Evolutionary conservation across 2,113 vertebrate genomes (phyloP), one percentile per base, ranked within the genome.

Genomic region (Macquaria ambigua): DNA sequence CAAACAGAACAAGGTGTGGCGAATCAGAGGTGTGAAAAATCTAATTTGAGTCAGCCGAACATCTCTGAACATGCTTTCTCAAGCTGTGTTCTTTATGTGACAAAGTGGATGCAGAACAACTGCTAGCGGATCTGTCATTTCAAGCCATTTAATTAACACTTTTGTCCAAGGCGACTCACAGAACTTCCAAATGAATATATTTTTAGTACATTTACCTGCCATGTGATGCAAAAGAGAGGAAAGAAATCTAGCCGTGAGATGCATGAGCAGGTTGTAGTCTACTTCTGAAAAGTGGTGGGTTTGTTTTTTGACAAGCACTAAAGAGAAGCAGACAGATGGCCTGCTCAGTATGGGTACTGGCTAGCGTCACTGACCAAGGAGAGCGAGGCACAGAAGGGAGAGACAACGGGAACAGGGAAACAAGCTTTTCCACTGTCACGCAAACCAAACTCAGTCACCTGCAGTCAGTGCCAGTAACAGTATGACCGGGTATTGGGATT

Each of bases 321-420:
- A 92, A 90, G 84, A 92, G 82, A 93, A 91, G 86, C 63, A 46
- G 90, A 92, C 94, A 95, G 94, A 95, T 95, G 93, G 94, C 83
- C 86, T 41, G 84, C 93, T 90, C 94, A 77, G 92, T 93, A 76
- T 93, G 94, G 84, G 85, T 39, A 90, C 90, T 89, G 88, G 92
- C 89, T 84, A 79, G 91, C 88, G 34, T 93, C 88, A 77, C 81
- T 74, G 90, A 88, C 89, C 89, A 82, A 83, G 78, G 82, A 83
- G 86, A 88, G 86, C 62, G 43, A 80, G 77, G 83, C 74, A 81
- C 90, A 90, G 84, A 87, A 90, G 81, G 74, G 77, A 91, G 66
- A 76, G 66, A 88, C 74, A 84, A 78, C 53, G 28, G 77, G 80
- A 89, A 90, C 72, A 76, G 75, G 70, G 71, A 90, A 80, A 81